A percentile compares a stretch with the other conserved stretches of the same genome.
These are phyloP conservation scores for Sisyra terminalis DNA, from an alignment of 2,888 invertebrate species.

Conservation along the genomic window DNA sequence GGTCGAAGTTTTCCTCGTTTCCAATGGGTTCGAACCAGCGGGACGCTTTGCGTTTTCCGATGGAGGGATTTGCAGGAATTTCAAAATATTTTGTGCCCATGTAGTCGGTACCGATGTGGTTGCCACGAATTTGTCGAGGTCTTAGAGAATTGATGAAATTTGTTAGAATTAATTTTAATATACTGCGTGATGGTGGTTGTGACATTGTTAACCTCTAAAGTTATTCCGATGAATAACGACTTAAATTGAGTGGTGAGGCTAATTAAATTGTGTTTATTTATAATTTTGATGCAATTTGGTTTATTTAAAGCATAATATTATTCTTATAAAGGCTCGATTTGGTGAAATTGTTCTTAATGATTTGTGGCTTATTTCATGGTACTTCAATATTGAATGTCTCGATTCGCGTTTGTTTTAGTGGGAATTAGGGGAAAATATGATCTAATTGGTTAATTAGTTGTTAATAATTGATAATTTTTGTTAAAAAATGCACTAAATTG, in stretches of 20 bases:
- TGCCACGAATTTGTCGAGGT: constrained; percentile 35
- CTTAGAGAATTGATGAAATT: constrained; percentile 47
- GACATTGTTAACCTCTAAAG: constrained; percentile 15
- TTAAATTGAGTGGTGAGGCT: background rate
- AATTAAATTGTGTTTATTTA: background rate
- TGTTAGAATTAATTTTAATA: constrained; percentile 30
- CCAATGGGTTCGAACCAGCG: constrained; percentile 60
- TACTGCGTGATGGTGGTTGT: constrained; percentile 19
- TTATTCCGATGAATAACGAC: background rate
- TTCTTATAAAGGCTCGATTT: background rate
- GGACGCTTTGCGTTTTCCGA: constrained; percentile 43
- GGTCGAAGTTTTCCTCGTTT: constrained; percentile 43
- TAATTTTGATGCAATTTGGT: background rate
- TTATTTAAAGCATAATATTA: background rate
- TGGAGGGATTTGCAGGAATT: constrained; percentile 46
- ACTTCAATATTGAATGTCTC: too few relatives aligned
- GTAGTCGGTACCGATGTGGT: constrained; percentile 53
- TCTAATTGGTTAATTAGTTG: too few relatives aligned
- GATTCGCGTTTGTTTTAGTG: too few relatives aligned
- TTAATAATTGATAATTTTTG: too few relatives aligned
- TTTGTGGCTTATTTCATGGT: too few relatives aligned
- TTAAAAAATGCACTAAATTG: too few relatives aligned
- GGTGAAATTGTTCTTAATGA: background rate
- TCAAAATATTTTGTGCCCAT: constrained; percentile 73
- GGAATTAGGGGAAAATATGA: too few relatives aligned